Evolutionary conservation across 2,888 invertebrate species (phyloP).

Genomic region (Dicranocentrus wangi): DNA sequence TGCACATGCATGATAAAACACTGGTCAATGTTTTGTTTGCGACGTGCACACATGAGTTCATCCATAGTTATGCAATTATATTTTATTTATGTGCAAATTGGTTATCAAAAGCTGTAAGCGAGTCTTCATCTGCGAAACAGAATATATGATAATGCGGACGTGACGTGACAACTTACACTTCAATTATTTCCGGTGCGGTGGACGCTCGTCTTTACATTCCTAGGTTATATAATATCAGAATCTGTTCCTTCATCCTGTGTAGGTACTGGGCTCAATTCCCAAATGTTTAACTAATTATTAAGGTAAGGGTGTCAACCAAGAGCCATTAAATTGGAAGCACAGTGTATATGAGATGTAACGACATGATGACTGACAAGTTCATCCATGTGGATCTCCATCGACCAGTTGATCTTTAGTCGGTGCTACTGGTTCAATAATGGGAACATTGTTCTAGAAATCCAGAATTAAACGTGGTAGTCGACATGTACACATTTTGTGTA

Average conservation of each 20-base stretch:
- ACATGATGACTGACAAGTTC: background rate
- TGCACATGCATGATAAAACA: no score
- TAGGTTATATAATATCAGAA: background rate
- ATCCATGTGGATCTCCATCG: background rate
- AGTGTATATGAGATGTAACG: background rate
- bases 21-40: no score
- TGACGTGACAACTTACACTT: slow-evolving; percentile 54
- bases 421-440: background rate
- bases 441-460: slow-evolving; percentile 17
- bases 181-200: slow-evolving; percentile 48
- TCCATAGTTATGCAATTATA: no score
- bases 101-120: no score
- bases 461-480: background rate
- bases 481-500: no score
- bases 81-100: no score
- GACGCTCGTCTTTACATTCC: no score
- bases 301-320: slow-evolving; percentile 23
- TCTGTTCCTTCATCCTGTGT: background rate
- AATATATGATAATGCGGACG: slow-evolving; percentile 55
- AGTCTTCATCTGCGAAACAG: slow-evolving; percentile 38
- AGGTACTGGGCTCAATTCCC: slow-evolving; percentile 30
- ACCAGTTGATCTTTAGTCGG: background rate
- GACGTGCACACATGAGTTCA: no score
- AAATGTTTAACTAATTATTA: slow-evolving; percentile 35
- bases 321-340: background rate